phyloP scores from a whole-genome alignment of 2,113 vertebrate species.

The Numida meleagris region DNA sequence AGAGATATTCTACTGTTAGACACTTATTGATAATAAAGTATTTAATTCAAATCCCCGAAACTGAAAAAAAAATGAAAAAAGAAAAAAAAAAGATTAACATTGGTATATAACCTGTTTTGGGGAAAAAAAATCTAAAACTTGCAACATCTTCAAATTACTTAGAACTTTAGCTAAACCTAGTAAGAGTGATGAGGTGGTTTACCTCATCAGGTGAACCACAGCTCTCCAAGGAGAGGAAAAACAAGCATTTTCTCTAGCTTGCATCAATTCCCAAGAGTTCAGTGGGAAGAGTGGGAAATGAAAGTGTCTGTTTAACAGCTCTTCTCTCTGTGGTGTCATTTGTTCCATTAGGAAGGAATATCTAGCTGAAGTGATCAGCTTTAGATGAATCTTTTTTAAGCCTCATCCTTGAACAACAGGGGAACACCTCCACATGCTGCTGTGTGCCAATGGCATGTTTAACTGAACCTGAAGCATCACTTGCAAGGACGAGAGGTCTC shows the following conservation, averaged over 20 bases:
- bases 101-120: background rate
- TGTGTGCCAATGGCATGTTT: rapidly evolving
- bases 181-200: background rate
- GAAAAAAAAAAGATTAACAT: background rate
- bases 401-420: background rate
- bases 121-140: background rate
- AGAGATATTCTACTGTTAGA: background rate
- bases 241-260: background rate
- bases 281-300: background rate
- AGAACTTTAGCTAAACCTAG: background rate
- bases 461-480: background rate
- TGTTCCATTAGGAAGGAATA: background rate
- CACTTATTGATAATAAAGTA: background rate
- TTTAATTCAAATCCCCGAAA: background rate
- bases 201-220: background rate
- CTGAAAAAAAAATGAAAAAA: rapidly evolving
- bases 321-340: background rate
- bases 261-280: background rate
- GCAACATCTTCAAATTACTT: background rate
- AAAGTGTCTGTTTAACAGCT: background rate
- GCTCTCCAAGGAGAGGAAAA: background rate
- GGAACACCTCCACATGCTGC: background rate
- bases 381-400: background rate
- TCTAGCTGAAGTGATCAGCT: background rate
- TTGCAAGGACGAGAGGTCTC: background rate